A percentile compares a stretch with the other conserved stretches of the same genome.
phyloP scores from a whole-genome alignment of 2,113 vertebrate genomes.

The Pitta sordida region DNA sequence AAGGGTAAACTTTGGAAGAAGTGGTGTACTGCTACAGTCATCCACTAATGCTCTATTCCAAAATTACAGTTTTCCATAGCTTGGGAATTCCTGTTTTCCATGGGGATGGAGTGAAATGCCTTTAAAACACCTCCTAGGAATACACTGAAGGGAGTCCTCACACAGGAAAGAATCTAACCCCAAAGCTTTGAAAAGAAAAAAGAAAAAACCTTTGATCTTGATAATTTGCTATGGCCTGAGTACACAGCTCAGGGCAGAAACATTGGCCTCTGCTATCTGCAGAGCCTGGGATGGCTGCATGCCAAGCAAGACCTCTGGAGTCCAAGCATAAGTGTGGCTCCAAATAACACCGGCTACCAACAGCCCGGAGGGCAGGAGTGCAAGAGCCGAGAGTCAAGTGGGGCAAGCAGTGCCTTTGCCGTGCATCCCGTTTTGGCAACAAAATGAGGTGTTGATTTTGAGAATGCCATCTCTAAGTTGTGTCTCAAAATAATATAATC shows the following conservation, averaged over 20 bases:
- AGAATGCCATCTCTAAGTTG: background rate
- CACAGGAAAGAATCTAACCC: background rate
- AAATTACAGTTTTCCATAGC: background rate
- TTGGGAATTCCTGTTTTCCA: background rate
- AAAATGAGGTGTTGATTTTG: background rate
- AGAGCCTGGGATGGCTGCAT: constrained; percentile 17
- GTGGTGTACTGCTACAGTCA: background rate
- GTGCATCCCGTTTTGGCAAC: background rate
- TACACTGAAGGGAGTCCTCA: background rate
- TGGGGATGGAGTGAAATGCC: background rate
- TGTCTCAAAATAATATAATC: constrained; percentile 11
- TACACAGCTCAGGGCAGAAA: constrained; percentile 1
- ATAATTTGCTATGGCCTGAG: background rate
- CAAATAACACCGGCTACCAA: constrained; percentile 39
- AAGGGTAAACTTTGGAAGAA: background rate
- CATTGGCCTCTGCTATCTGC: background rate
- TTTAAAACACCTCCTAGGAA: background rate
- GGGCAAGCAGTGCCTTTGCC: background rate
- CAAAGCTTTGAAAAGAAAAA: background rate
- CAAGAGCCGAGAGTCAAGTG: background rate
- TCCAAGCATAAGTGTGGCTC: background rate
- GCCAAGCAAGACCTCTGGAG: constrained; percentile 30
- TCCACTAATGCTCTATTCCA: background rate
- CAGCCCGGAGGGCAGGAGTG: constrained; percentile 15
- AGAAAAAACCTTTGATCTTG: constrained; percentile 16